A percentile compares a stretch with the other conserved stretches of the same genome.
phyloP scores from a whole-genome alignment of 1,140 invertebrate species.

The Drosophila erecta region DNA sequence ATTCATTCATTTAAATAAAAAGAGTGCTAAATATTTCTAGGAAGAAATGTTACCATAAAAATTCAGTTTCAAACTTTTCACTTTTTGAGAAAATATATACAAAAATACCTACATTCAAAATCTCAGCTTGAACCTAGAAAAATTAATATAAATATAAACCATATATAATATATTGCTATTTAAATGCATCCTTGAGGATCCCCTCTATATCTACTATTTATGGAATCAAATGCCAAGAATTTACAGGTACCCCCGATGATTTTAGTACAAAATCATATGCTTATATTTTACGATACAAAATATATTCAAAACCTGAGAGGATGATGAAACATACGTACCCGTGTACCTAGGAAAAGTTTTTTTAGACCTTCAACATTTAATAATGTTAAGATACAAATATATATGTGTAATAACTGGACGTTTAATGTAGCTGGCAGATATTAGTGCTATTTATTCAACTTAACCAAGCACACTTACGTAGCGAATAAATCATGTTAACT shows the following conservation, averaged over 20 bases:
- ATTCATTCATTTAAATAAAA: too few relatives aligned
- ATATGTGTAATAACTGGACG: conserved; percentile 19
- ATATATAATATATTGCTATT: not conserved
- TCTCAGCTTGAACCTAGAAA: too few relatives aligned
- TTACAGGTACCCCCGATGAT: not conserved
- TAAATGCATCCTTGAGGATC: not conserved
- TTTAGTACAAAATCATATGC: not conserved
- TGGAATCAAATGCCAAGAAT: conserved; percentile 12
- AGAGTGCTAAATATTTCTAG: not conserved
- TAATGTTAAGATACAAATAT: not conserved
- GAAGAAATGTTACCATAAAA: not conserved
- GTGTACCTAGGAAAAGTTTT: conserved; percentile 14
- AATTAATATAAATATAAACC: not conserved
- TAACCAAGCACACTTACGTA: conserved; percentile 29
- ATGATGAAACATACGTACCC: conserved; percentile 25
- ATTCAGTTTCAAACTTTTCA: too few relatives aligned
- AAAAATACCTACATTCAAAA: too few relatives aligned
- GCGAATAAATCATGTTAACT: conserved; percentile 34
- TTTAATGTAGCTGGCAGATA: conserved; percentile 14
- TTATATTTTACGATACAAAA: conserved; percentile 10
- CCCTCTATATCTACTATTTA: not conserved
- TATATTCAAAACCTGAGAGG: conserved; percentile 14
- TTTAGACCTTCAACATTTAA: not conserved
- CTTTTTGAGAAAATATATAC: not conserved
- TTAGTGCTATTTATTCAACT: conserved; percentile 14